phyloP scores from a whole-genome alignment of 1,140 invertebrate genomes.

The Lanistes nyassanus region DNA sequence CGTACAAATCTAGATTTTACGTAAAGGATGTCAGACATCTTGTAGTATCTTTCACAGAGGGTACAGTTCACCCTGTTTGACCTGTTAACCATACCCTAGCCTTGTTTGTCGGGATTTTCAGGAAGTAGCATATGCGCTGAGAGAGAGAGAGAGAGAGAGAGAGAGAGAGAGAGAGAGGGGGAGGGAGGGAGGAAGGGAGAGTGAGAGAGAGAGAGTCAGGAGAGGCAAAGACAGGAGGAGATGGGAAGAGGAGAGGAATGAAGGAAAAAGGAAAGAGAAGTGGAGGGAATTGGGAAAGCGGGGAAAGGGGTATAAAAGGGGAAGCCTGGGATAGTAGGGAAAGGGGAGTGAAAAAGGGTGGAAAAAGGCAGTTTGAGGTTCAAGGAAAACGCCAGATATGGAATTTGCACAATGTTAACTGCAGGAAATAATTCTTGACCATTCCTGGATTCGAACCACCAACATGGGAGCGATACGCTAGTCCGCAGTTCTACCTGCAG shows the following conservation, averaged over 20 bases:
- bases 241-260: not conserved
- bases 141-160: not conserved
- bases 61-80: too few species aligned
- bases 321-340: not conserved
- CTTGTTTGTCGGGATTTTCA: not conserved
- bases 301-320: not conserved
- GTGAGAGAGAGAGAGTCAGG: constrained; percentile 14
- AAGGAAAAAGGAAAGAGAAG: not conserved
- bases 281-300: not conserved
- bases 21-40: too few species aligned
- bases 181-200: not conserved
- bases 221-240: constrained; percentile 2
- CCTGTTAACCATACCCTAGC: not conserved
- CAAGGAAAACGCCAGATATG: too few species aligned
- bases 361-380: too few species aligned
- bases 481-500: too few species aligned
- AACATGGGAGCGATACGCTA: too few species aligned
- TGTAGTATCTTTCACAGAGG: too few species aligned
- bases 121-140: not conserved
- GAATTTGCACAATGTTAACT: too few species aligned
- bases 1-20: too few species aligned
- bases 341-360: not conserved
- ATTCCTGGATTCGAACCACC: too few species aligned
- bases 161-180: not conserved
- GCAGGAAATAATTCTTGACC: too few species aligned